These are phyloP conservation scores for Acromyrmex heyeri DNA, from an alignment of 1,140 invertebrate genomes.

Conservation along the genomic window DNA sequence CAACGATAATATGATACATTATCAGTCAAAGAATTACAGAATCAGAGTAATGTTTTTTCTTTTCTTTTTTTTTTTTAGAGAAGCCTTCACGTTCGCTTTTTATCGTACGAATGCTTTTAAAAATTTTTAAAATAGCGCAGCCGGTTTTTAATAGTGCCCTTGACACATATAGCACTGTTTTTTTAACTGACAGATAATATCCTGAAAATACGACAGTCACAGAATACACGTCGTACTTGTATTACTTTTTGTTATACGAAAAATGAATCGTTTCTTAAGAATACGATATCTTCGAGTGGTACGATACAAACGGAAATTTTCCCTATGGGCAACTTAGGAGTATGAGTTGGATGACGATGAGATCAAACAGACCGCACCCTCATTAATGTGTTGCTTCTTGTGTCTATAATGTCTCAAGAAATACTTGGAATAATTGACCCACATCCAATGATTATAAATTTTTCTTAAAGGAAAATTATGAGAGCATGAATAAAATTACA, in stretches of 20 bases:
- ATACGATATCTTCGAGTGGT: background rate
- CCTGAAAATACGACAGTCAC: background rate
- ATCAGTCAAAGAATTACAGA: no score
- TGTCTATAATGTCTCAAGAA: slow-evolving; percentile 46
- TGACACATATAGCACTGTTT: background rate
- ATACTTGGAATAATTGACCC: slow-evolving; percentile 19
- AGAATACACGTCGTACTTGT: no score
- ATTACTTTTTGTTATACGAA: background rate
- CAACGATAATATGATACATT: no score
- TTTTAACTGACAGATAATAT: background rate
- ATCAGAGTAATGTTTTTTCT: no score
- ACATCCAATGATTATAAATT: slow-evolving; percentile 18
- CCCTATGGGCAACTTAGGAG: slow-evolving; percentile 3
- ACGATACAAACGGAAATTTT: slow-evolving; percentile 48
- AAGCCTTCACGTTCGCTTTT: background rate
- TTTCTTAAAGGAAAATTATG: background rate
- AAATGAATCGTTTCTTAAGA: slow-evolving; percentile 23
- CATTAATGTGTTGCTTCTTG: slow-evolving; percentile 45
- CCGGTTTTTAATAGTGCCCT: background rate
- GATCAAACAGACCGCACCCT: slow-evolving; percentile 73
- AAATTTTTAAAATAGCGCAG: background rate
- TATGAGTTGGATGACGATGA: slow-evolving; percentile 35
- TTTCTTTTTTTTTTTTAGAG: background rate
- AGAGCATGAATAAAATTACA: background rate
- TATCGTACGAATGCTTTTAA: background rate